Evolutionary conservation across 2,888 invertebrate genomes (phyloP), one percentile per base, ranked within the genome.

Genomic region (Anagyrus pseudococci): DNA sequence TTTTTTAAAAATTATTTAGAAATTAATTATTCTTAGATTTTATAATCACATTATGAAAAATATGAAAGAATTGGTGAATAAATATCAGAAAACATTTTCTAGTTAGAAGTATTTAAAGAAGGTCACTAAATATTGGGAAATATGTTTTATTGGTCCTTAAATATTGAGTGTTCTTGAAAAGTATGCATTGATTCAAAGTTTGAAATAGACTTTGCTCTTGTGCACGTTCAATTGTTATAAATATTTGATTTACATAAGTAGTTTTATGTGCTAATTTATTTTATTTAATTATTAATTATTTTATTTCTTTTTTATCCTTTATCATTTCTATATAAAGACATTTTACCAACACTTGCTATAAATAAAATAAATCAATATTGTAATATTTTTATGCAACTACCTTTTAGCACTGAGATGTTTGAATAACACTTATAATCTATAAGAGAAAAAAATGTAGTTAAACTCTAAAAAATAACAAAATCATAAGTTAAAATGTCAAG

Each of bases 91-190:
- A 53, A 62, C 22, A 47, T 58, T 62, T 62, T 58, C 13, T 13
- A 69, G 69, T 70, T 50, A 69, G 69, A 70, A 67, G 67, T 68
- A 62, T 65, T 20, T 48, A 53, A 44, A 53, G 62, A 67, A 70
- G 65, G 70, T 68, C 69, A 69, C 68, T 68, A 67, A 71, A 69
- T 70, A 63, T 52, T 58, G 57, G 63, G 48, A 64, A 26, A 65
- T 48, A 64, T 55, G 49, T 53, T 43, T 25, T 48, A 8, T 29
- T 60, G 43, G 53, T 58, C 55, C 48, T 66, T 55, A 57, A 60
- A n/a, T 67, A 63, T 73, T 69, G 72, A 67, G 69, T 72, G 64
- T 63, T n/a, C 61, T 71, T 68, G 69, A 59, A 48, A 63, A 66
- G 48, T 53, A 43, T 52, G 49, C 26, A 46, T 37, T 23, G 43